Base-by-base conservation (phyloP, 1,140 invertebrate species). In the Hesperophylax magnus region DNA sequence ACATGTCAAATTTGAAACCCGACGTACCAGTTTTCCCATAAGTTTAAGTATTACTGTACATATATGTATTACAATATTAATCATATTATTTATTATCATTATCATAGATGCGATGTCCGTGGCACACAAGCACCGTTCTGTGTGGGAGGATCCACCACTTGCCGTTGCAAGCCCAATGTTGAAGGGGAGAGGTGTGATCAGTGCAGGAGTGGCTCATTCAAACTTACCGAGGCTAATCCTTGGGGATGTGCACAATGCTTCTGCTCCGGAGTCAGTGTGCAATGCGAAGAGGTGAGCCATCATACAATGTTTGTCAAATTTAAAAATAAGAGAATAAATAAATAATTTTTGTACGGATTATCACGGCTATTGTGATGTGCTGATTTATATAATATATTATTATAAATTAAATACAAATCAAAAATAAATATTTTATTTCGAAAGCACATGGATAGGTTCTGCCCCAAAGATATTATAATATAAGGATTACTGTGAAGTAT, bases 221-320 rank as follows among this genome's bases (percentile, higher is more conserved):
- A 96, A 72, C 89, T 99, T 0, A 93, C 94, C 11, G 86, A 85
- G 0, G 86, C 89, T 17, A 96, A 98, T 88, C 92, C 93, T 7
- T 91, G 94, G 58, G 98, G 98, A 5, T 99, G 98, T 87, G 92
- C 93, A 58, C 89, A 94, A 63, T 99, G 98, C 88, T 99, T 95
- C 89, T 99, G 98, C 88, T 98, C 97, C 80, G 97, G 97, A 7
- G 92, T 97, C 11, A 93, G 94, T 0, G 91, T 90, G 17, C 89
- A 94, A 15, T 99, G 98, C 86, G 91, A 92, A 86, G 89, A 94
- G 84, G 88, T 89, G 85, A 77, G 24, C 27, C 9, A 27, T 31
- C 17, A 18, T 22, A 20, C 2, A 34, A 71, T 34, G 15, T 31
- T 39, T 20, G 4, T 52, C 9, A 53, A 8, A 22, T 24, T 72